Evolutionary conservation across 2,888 invertebrate genomes (phyloP), one percentile per base, ranked within the genome.

Genomic region (Scrobipalpa atriplicella): DNA sequence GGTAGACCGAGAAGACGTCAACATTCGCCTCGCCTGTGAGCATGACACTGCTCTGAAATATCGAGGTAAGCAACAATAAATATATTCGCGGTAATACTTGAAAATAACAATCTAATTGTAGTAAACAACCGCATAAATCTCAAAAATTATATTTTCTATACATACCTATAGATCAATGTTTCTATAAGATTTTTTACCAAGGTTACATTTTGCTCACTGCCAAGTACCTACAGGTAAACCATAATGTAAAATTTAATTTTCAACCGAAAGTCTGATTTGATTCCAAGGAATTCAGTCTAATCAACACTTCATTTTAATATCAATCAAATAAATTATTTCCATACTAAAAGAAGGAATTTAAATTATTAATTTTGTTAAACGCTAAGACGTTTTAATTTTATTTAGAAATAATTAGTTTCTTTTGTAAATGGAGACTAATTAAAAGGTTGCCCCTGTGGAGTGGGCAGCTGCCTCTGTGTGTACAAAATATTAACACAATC

Each of bases 401-500:
- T 65, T 60, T 60, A 29, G 60, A 65, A 65, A 60, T 65, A 58
- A 65, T 60, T 60, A 65, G 10, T 18, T 43, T 62, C n/a, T 66
- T 61, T 62, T 19, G 51, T 66, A 66, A 66, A 61, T 62, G 66
- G 21, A 1, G 60, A 18, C 38, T 62, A 66, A 62, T 66, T 61
- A 66, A 62, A 66, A 51, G 10, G 9, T 10, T 19, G 66, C 51
- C 66, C 65, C 66, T n/a, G 61, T 51, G 51, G 52, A 56, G 54
- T 9, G 7, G 39, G n/a, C 39, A 39, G 13, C 43, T 3, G 11
- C 61, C 51, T 51, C 19, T 51, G 51, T 66, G 38, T 43, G 38
- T 43, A 43, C 21, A 21, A 64, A 9, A 21, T 21, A 58, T 65
- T 56, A 56, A 43, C 29, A 29, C 29, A 29, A 29, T 29, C 2